A percentile compares a stretch with the other conserved stretches of the same genome.
phyloP scores from a whole-genome alignment of 1,140 invertebrate species.

The Diorhabda carinulata region DNA sequence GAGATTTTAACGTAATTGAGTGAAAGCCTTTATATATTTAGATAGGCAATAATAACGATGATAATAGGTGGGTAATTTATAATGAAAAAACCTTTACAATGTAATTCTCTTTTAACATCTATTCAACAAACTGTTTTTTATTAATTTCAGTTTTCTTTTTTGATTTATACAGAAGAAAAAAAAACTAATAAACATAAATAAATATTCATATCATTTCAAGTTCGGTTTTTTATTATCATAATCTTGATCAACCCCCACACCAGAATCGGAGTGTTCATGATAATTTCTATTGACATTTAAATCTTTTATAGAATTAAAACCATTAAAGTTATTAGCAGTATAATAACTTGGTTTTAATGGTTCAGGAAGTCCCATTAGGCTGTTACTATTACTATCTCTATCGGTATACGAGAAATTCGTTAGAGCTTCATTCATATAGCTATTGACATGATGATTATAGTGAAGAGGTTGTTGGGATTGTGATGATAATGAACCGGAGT shows the following conservation, averaged over 20 bases:
- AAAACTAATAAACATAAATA: neutral
- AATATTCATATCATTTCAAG: neutral
- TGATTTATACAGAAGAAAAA: neutral
- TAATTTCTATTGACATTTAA: conserved; percentile 49
- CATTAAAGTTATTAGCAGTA: conserved; percentile 13
- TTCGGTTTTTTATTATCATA: conserved; percentile 31
- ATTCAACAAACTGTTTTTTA: neutral
- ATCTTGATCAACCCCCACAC: conserved; percentile 64
- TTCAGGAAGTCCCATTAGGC: conserved; percentile 26
- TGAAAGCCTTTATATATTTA: too few species aligned
- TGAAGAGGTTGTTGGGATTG: conserved; percentile 22
- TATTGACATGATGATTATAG: conserved; percentile 18
- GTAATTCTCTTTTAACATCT: neutral
- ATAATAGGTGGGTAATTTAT: too few species aligned
- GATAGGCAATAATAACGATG: too few species aligned
- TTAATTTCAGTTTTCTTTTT: neutral
- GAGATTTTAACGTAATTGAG: too few species aligned
- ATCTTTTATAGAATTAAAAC: conserved; percentile 35
- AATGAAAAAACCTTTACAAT: neutral
- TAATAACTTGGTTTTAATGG: conserved; percentile 24
- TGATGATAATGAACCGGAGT: conserved; percentile 27
- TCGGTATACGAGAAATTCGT: conserved; percentile 33
- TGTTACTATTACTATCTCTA: conserved; percentile 26
- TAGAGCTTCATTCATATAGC: conserved; percentile 27
- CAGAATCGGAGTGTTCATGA: conserved; percentile 66